Base-by-base conservation (phyloP, 2,113 vertebrate species). In the Serilophus lunatus region DNA sequence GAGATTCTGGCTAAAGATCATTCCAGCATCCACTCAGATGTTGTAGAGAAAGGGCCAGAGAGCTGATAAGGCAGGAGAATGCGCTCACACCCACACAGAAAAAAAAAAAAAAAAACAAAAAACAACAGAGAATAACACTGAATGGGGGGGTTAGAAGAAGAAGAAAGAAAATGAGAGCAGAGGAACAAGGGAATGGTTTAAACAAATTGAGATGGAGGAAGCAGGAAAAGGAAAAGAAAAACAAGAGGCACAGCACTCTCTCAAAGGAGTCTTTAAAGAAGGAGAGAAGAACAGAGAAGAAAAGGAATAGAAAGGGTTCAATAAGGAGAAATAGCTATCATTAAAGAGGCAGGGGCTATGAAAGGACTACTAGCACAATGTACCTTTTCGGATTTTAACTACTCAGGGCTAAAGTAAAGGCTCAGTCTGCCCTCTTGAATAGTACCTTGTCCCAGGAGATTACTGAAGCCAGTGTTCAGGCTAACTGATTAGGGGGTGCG, bases 1-100 rank as follows among this genome's bases (percentile, higher is more conserved):
- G 96, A 97, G 92, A 83, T 90, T 86, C 96, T 96, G 97, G 95
- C 94, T 95, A 92, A 93, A 94, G 95, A 93, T 92, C 94, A 91
- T 92, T 94, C 95, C 93, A 92, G 66, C 63, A 65, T 94, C 91
- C 80, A 90, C 89, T 96, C 95, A 86, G 68, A 92, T 92, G 92
- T 81, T 64, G 72, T 42, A 96, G 94, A 86, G 54, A 96, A 83
- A 86, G 81, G 94, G 72, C 83, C 85, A 85, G 60, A 86, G 90
- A 90, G 87, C 74, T 36, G 83, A 91, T 75, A 93, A 88, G 84
- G 31, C 87, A 88, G 77, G 90, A 85, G 92, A 93, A 86, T 71
- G 82, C 74, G 65, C 87, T 86, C 92, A 93, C 91, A 95, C 77
- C 89, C 65, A 90, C 86, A 91, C 66, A 86, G 66, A 69, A 24